Conservation (phyloP, 2,797 vertebrate genomes). For the Trachurus trachurus region DNA sequence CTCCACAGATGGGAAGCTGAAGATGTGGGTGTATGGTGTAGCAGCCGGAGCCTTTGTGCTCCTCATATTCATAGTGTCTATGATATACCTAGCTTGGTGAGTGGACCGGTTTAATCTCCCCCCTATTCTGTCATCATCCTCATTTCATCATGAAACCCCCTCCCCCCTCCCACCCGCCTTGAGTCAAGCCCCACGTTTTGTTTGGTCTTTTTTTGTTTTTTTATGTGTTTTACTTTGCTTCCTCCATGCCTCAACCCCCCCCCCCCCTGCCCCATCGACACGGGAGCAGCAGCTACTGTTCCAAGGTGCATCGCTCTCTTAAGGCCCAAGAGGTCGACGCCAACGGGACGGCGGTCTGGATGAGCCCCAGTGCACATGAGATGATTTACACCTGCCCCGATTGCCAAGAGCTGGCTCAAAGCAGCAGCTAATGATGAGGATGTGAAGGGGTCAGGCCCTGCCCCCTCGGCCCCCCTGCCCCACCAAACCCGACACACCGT, state of each 20-base stretch:
- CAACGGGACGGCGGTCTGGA: slow-evolving; percentile 79
- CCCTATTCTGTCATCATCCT: slow-evolving; percentile 35
- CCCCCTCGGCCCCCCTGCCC: neutral
- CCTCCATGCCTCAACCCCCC: slow-evolving; percentile 24
- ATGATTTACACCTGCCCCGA: slow-evolving; percentile 86
- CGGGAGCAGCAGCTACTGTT: slow-evolving; percentile 83
- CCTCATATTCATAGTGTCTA: slow-evolving; percentile 98
- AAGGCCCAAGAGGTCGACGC: slow-evolving; percentile 76
- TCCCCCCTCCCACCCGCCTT: slow-evolving; percentile 8
- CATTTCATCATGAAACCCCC: slow-evolving; percentile 48
- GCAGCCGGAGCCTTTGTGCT: slow-evolving; percentile 97
- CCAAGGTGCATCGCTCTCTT: slow-evolving; percentile 77
- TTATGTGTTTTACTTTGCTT: slow-evolving; percentile 14
- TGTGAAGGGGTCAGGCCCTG: slow-evolving; percentile 32
- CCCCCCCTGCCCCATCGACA: neutral
- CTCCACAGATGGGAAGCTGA: slow-evolving; percentile 96
- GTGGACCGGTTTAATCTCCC: slow-evolving; percentile 76
- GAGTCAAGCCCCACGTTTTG: slow-evolving; percentile 20
- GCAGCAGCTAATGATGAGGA: slow-evolving; percentile 72
- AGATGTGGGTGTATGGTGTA: slow-evolving; percentile 99
- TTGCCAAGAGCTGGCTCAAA: slow-evolving; percentile 82
- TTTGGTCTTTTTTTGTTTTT: slow-evolving; percentile 16
- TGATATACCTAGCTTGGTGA: slow-evolving; percentile 99
- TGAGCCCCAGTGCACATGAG: slow-evolving; percentile 80
- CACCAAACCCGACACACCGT: slow-evolving; percentile 20